phyloP scores from a whole-genome alignment of 2,888 invertebrate genomes.

The Megaustenia siamemsis region DNA sequence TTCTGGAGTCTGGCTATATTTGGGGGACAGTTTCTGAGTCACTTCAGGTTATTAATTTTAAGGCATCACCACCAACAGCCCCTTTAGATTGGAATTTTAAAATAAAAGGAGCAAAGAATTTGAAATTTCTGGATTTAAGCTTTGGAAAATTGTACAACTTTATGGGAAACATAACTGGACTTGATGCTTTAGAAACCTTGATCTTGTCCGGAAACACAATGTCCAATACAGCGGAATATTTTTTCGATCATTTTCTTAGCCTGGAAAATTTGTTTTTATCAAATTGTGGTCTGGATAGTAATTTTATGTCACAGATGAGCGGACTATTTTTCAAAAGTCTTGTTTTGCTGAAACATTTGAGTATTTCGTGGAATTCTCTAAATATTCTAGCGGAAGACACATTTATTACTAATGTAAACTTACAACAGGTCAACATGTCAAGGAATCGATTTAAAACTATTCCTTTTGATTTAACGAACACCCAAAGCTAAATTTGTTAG shows the following conservation, averaged over 20 bases:
- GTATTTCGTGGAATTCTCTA: conserved; percentile 17
- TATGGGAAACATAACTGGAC: conserved; percentile 1
- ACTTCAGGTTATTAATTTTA: neutral
- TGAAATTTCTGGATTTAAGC: neutral
- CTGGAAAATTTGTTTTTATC: conserved; percentile 12
- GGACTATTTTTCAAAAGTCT: conserved; percentile 17
- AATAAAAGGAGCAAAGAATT: neutral
- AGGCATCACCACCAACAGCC: neutral
- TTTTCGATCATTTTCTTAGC: conserved; percentile 13
- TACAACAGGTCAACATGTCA: neutral
- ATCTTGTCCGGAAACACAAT: conserved; percentile 5
- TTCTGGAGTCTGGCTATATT: neutral
- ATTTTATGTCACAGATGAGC: conserved; percentile 12
- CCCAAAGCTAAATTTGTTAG: conserved; percentile 16
- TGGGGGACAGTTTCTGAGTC: neutral
- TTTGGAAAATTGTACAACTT: neutral
- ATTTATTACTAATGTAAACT: neutral
- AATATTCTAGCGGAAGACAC: neutral
- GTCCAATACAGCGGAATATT: neutral
- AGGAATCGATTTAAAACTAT: conserved; percentile 23
- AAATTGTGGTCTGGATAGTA: neutral
- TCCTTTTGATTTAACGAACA: neutral
- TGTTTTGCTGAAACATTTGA: neutral
- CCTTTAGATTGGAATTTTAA: neutral
- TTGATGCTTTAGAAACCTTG: neutral